Base-by-base conservation (phyloP, 2,113 vertebrate species). In the Atherinomorus stipes region DNA sequence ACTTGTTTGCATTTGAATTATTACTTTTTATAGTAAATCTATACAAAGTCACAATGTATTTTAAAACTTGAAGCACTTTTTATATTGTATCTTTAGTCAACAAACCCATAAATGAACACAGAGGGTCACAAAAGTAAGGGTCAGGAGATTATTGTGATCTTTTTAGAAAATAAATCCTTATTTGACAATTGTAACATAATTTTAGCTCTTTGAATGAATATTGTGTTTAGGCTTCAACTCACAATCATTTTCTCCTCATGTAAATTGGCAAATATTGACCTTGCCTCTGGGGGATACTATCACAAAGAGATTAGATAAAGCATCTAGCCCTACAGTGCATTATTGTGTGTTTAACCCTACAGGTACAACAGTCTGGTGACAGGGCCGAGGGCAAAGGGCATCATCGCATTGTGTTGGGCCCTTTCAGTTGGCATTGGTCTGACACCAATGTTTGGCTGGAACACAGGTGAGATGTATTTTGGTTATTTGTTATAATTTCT, bases 311-410 rank as follows among this genome's bases (percentile, higher is more conserved):
- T 52, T 38, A 80, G 73, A 81, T 58, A 63, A 74, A 69, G 26
- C 38, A 34, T 34, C n/a, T 6, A 23, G 4, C 42, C 1, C 11
- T 58, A 10, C 18, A n/a, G 51, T 67, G 42, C 49, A 0, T 53
- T 8, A 53, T n/a, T 65, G 40, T 73, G 21, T 62, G 50, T n/a
- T 77, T 50, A 31, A 56, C 58, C 22, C 84, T 89, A 1, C 88
- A 99, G 98, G 91, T 99, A 99, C 93, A 97, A 93, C 88, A 95
- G 96, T 71, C 83, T 99, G 86, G 96, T 99, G 92, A 99, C 98
- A 0, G 93, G 94, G 60, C 75, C 82, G 9, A 94, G 96, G 76
- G 98, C 97, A 45, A 97, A 98, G 88, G 93, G 90, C 52, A 94
- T 98, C 89, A 97, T 99, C 56, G 94, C 94, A 0, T 70, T 98